A percentile compares a stretch with the other conserved stretches of the same genome.
Evolutionary conservation across 2,888 invertebrate genomes (phyloP).

Genomic region (Augochlorella aurata): DNA sequence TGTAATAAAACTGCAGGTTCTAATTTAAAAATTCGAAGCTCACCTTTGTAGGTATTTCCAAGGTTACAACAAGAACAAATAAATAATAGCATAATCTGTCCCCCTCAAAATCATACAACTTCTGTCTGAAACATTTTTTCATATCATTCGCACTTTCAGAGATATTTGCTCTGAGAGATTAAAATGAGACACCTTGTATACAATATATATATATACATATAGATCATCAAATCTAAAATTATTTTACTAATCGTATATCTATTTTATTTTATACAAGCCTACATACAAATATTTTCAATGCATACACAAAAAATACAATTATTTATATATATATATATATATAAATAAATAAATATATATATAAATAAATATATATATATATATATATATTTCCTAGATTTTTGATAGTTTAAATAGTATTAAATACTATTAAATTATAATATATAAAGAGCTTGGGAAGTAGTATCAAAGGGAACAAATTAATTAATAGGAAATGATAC

Average conservation of each 20-base stretch:
- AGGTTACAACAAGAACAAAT: no score
- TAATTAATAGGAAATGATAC: constrained; percentile 2
- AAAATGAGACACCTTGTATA: no score
- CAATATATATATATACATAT: background rate
- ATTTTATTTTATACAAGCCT: constrained; percentile 21
- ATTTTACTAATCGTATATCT: background rate
- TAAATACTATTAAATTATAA: background rate
- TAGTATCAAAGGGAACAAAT: background rate
- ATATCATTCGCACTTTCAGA: no score
- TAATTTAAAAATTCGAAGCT: no score
- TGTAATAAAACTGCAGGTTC: no score
- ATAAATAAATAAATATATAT: no score
- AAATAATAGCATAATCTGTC: no score
- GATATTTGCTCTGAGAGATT: no score
- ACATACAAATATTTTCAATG: constrained; percentile 25
- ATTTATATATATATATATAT: background rate
- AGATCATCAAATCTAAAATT: constrained; percentile 27
- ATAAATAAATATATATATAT: no score
- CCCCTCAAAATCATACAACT: no score
- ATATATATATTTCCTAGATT: constrained; percentile 5
- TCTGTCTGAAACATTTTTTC: no score
- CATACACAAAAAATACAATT: constrained; percentile 3
- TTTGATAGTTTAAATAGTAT: constrained; percentile 14
- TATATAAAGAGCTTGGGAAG: background rate
- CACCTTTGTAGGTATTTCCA: no score